Percentiles rank a stretch among this genome's conserved stretches.
Conservation (phyloP, 2,797 vertebrate species). For the Carduelis carduelis region DNA sequence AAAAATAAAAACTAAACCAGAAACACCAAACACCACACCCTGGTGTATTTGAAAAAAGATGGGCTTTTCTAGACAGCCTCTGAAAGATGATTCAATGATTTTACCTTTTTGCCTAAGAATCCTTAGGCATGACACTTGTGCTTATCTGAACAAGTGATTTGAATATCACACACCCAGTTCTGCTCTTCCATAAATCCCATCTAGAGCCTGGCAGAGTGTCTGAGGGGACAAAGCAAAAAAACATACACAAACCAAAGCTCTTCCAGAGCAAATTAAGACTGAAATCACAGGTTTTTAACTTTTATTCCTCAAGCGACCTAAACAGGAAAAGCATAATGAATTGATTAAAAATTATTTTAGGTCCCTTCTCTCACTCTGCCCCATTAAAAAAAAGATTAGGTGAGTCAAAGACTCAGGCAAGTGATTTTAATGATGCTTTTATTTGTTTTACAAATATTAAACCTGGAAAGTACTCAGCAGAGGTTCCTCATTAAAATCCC, state of each 20-base stretch:
- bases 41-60: background rate
- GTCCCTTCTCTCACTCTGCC: background rate
- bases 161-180: background rate
- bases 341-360: background rate
- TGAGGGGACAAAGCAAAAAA: background rate
- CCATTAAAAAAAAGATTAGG: background rate
- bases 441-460: background rate
- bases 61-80: conserved; percentile 5
- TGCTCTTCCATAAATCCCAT: background rate
- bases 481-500: background rate
- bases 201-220: background rate
- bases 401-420: background rate
- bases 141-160: background rate
- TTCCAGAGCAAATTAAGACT: background rate
- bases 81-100: background rate
- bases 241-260: background rate
- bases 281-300: background rate
- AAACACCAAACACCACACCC: background rate
- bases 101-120: background rate
- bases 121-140: background rate
- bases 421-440: background rate
- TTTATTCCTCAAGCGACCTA: background rate
- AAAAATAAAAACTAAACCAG: background rate
- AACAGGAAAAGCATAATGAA: background rate
- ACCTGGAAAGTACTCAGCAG: background rate